Percentiles rank a stretch among this genome's conserved stretches.
Conservation (phyloP, 2,113 vertebrate species). For the Crypturellus undulatus region DNA sequence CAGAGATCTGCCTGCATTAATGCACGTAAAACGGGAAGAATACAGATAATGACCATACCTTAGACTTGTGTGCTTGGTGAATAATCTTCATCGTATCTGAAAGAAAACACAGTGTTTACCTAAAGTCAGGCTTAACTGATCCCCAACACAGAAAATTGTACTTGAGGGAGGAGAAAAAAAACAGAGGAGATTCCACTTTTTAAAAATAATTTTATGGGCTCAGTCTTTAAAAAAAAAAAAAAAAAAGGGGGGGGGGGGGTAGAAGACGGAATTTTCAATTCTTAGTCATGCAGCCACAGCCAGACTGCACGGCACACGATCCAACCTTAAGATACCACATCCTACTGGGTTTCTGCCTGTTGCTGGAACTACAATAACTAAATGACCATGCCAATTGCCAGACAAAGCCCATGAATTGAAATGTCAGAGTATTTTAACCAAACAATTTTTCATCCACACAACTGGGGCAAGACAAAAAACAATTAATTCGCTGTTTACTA, state of each 20-base stretch:
- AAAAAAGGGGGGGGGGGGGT: too few relatives aligned
- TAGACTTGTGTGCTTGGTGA: conserved; percentile 93
- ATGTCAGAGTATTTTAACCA: conserved; percentile 23
- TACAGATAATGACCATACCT: conserved; percentile 79
- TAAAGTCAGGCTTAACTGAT: neutral
- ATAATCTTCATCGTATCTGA: conserved; percentile 95
- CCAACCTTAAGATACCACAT: neutral
- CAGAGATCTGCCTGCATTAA: neutral
- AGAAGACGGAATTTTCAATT: neutral
- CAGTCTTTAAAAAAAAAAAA: neutral
- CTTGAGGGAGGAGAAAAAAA: neutral
- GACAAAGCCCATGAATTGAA: conserved; percentile 28
- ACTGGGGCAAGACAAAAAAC: neutral
- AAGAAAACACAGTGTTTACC: conserved; percentile 59
- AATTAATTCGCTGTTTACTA: neutral
- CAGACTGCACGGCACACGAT: neutral
- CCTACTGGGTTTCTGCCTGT: neutral
- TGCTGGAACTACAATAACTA: conserved; percentile 18
- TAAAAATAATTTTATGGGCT: neutral
- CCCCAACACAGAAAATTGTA: neutral
- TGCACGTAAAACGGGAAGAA: neutral
- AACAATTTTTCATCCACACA: neutral
- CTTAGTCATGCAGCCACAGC: neutral
- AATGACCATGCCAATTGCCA: neutral
- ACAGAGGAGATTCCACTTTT: neutral